These are phyloP conservation scores for Malurus splendens DNA, from an alignment of 2,797 vertebrate species.

Conservation along the genomic window DNA sequence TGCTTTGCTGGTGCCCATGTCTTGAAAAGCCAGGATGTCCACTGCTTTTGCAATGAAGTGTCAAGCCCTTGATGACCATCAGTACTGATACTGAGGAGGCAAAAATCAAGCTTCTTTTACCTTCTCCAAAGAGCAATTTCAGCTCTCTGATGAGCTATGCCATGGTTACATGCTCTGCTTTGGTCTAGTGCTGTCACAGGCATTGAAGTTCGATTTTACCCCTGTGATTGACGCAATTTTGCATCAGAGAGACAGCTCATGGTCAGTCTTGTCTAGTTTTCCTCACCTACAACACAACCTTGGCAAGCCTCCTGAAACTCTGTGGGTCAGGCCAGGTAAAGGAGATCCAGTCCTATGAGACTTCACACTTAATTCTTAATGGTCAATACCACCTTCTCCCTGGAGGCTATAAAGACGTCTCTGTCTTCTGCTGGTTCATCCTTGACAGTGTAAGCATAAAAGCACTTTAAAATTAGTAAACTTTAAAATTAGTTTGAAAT, in stretches of 20 bases:
- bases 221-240: background rate
- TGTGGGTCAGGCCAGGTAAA: background rate
- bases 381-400: background rate
- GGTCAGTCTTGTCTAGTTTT: background rate
- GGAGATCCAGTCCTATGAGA: rapidly evolving
- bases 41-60: background rate
- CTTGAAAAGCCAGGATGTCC: background rate
- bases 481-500: background rate
- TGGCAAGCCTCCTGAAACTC: rapidly evolving
- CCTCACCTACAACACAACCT: background rate
- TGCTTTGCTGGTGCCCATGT: background rate
- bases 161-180: rapidly evolving
- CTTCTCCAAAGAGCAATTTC: background rate
- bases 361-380: background rate
- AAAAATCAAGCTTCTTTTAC: background rate
- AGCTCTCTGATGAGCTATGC: background rate
- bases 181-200: background rate
- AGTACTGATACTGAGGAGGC: background rate
- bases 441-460: background rate
- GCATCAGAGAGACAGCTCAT: background rate
- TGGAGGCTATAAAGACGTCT: background rate
- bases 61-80: background rate
- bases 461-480: background rate
- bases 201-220: background rate
- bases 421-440: background rate